A percentile compares a stretch with the other conserved stretches of the same genome.
Evolutionary conservation across 2,888 invertebrate genomes (phyloP).

Genomic region (Dichetophora obliterata): DNA sequence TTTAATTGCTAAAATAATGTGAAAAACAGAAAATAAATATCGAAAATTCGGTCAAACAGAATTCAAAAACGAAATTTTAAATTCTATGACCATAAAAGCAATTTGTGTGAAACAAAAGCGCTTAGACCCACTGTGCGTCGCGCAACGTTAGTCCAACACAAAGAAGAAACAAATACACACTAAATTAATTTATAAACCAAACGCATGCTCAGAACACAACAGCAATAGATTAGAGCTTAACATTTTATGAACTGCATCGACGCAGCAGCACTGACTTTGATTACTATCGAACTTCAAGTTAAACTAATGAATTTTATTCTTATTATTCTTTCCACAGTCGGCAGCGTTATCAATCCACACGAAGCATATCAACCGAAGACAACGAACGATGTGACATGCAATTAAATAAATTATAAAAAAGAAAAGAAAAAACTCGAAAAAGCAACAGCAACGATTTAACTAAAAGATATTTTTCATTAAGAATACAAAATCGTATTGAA

Average conservation of each 20-base stretch:
- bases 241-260: not conserved
- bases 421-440: not conserved
- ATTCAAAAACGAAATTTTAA: too few species aligned
- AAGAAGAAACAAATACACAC: slow-evolving; percentile 13
- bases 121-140: too few species aligned
- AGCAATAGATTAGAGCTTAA: not conserved
- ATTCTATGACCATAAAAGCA: too few species aligned
- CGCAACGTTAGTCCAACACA: not conserved
- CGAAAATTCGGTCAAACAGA: too few species aligned
- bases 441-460: slow-evolving; percentile 27
- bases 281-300: not conserved
- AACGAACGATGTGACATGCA: slow-evolving; percentile 7
- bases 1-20: too few species aligned
- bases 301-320: slow-evolving; percentile 6
- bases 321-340: slow-evolving; percentile 10
- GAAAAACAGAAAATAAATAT: too few species aligned
- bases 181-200: slow-evolving; percentile 28
- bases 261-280: slow-evolving; percentile 18
- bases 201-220: slow-evolving; percentile 24
- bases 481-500: not conserved
- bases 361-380: slow-evolving; percentile 5
- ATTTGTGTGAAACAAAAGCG: too few species aligned
- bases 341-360: not conserved
- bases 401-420: slow-evolving; percentile 25
- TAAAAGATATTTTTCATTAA: not conserved